Evolutionary conservation across 2,888 invertebrate genomes (phyloP).

Genomic region (Nomada lathburiana): DNA sequence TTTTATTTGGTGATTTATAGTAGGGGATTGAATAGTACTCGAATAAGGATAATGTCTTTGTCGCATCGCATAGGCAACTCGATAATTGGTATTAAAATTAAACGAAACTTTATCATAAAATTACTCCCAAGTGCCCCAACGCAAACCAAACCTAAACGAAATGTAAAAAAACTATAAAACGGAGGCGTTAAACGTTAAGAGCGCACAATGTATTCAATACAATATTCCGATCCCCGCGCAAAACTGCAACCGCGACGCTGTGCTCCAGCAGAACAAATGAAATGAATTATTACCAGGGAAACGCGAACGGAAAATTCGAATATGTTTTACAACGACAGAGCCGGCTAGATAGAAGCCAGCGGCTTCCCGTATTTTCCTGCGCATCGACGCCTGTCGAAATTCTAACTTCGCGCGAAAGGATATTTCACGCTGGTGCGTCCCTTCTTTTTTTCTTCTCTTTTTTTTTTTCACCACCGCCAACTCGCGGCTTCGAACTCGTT

Average conservation of each 20-base stretch:
- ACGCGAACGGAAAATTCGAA: constrained; percentile 38
- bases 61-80: too few relatives aligned
- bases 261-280: not conserved
- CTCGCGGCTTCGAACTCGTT: constrained; percentile 20
- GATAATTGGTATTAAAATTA: too few relatives aligned
- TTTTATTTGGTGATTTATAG: too few relatives aligned
- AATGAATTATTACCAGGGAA: not conserved
- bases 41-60: too few relatives aligned
- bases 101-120: too few relatives aligned
- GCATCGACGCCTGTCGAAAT: constrained; percentile 48
- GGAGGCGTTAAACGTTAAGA: too few relatives aligned
- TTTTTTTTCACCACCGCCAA: not conserved
- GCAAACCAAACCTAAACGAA: too few relatives aligned
- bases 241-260: not conserved
- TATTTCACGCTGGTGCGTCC: constrained; percentile 36
- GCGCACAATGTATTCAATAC: too few relatives aligned
- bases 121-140: too few relatives aligned
- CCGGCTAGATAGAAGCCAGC: constrained; percentile 33
- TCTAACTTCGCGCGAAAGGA: constrained; percentile 51
- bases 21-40: too few relatives aligned
- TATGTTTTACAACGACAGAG: constrained; percentile 46
- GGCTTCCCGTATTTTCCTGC: constrained; percentile 43
- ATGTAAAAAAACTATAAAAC: too few relatives aligned
- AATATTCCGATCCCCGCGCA: too few relatives aligned
- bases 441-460: not conserved